These are phyloP conservation scores for Cavia aperea DNA, from an alignment of 2,113 vertebrate genomes.

Conservation along the genomic window DNA sequence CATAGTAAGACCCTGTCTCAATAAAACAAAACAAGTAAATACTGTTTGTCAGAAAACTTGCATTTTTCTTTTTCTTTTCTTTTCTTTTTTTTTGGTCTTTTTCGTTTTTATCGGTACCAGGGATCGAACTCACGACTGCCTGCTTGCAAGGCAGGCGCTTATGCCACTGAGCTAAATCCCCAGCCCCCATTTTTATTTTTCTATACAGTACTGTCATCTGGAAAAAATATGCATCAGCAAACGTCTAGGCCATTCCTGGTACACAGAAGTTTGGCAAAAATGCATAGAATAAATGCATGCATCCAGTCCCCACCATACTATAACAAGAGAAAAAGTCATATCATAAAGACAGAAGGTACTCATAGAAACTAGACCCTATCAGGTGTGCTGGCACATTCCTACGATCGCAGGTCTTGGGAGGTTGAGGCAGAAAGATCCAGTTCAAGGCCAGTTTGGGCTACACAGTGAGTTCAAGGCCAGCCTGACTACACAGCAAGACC, in stretches of 20 bases:
- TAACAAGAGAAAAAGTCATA: not conserved
- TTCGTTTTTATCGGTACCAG: too few relatives aligned
- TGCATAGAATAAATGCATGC: not conserved
- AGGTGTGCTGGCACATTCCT: not conserved
- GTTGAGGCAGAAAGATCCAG: not conserved
- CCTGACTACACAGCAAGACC: too few relatives aligned
- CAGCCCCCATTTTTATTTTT: slow-evolving; percentile 37
- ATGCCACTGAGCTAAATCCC: too few relatives aligned
- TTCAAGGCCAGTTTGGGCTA: too few relatives aligned
- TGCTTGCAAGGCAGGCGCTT: too few relatives aligned
- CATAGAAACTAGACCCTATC: not conserved
- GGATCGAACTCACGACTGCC: too few relatives aligned
- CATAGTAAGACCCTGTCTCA: not conserved
- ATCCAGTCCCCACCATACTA: not conserved
- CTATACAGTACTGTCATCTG: not conserved
- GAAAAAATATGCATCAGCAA: not conserved
- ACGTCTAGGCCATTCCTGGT: not conserved
- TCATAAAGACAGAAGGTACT: not conserved
- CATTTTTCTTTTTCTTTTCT: slow-evolving; percentile 48
- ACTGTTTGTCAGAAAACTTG: not conserved
- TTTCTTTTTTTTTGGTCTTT: not conserved
- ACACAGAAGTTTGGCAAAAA: not conserved
- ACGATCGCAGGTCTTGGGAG: not conserved
- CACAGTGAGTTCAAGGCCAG: too few relatives aligned
- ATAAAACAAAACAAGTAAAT: not conserved